Evolutionary conservation across 2,113 vertebrate species (phyloP).

Genomic region (Thomomys bottae): DNA sequence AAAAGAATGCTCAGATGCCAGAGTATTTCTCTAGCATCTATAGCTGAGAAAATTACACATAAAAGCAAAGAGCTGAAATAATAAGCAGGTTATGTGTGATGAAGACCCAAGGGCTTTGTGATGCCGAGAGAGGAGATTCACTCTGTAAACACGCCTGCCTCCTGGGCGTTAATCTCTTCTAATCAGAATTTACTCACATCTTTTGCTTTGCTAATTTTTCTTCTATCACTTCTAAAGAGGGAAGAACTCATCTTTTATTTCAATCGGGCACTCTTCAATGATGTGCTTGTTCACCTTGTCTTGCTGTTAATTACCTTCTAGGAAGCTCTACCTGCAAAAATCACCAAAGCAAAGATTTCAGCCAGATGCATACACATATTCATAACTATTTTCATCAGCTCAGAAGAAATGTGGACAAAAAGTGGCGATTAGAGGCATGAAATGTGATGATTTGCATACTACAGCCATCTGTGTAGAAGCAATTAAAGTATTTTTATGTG

Average conservation of each 20-base stretch:
- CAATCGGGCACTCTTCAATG: background rate
- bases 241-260: background rate
- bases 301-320: background rate
- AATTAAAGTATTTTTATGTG: background rate
- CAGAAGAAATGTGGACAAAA: background rate
- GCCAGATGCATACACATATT: background rate
- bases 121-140: background rate
- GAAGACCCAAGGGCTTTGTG: background rate
- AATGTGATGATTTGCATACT: background rate
- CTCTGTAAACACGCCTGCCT: background rate
- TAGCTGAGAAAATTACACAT: background rate
- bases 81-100: background rate
- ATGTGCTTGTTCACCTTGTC: background rate
- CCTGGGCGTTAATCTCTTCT: background rate
- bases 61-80: conserved; percentile 17
- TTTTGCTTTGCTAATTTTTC: background rate
- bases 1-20: conserved; percentile 25
- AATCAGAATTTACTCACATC: background rate
- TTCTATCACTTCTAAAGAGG: background rate
- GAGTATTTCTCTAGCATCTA: background rate
- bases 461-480: background rate
- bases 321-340: background rate
- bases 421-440: background rate
- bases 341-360: background rate
- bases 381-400: background rate